Evolutionary conservation across 2,888 invertebrate species (phyloP).

Genomic region (Anodontia alba): DNA sequence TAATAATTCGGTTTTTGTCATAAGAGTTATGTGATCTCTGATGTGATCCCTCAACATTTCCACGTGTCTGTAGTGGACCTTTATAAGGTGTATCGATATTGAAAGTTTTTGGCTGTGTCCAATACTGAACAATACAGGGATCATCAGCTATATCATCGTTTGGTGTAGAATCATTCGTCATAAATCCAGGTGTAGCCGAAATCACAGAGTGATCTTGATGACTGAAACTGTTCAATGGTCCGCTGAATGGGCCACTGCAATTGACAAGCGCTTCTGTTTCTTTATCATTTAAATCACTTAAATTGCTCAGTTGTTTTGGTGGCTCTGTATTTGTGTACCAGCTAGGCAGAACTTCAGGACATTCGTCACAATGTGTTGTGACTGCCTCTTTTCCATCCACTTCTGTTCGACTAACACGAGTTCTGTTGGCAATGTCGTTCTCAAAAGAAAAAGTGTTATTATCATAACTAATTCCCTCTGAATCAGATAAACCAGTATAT

Average conservation of each 20-base stretch:
- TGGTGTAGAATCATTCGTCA: background rate
- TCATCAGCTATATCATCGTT: background rate
- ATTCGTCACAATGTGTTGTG: background rate
- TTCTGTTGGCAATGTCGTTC: background rate
- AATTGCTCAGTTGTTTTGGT: background rate
- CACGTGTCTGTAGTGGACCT: too few species aligned
- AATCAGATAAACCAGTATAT: background rate
- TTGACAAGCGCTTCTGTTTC: background rate
- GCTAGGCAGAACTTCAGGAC: background rate
- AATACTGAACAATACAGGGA: slow-evolving; percentile 5
- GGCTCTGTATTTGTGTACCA: background rate
- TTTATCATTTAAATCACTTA: background rate
- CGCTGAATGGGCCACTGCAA: background rate
- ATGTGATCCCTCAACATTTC: background rate
- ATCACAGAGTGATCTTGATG: background rate
- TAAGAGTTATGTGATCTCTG: too few species aligned
- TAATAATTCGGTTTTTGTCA: too few species aligned
- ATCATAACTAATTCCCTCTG: background rate
- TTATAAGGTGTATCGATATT: background rate
- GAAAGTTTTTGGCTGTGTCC: background rate
- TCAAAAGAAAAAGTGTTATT: background rate
- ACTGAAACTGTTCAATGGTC: background rate
- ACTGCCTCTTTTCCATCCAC: background rate
- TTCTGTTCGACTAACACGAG: background rate
- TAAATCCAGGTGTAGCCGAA: background rate